phyloP scores from a whole-genome alignment of 2,113 vertebrate species.

The Litocranius walleri region DNA sequence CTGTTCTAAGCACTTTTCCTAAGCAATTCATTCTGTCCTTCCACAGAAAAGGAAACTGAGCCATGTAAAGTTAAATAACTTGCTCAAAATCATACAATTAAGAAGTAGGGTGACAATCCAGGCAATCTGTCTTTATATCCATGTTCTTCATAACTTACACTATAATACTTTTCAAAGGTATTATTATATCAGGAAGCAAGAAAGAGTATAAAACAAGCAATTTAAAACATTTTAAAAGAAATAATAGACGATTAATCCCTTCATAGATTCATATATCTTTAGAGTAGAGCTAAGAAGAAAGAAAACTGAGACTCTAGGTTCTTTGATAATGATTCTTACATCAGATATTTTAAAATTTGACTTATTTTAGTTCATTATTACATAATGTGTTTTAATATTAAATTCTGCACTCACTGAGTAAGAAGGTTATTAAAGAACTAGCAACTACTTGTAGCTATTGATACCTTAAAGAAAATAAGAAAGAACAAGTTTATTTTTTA shows the following conservation, averaged over 20 bases:
- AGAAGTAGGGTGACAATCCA: not conserved
- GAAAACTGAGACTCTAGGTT: not conserved
- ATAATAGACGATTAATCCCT: not conserved
- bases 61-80: not conserved
- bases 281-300: not conserved
- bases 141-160: not conserved
- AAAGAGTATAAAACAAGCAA: not conserved
- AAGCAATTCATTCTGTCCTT: not conserved
- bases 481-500: not conserved
- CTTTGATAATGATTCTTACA: not conserved
- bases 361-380: not conserved
- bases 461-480: not conserved
- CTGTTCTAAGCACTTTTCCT: not conserved
- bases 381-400: not conserved
- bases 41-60: not conserved
- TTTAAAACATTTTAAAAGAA: not conserved
- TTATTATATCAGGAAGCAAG: not conserved
- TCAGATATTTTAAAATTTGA: not conserved
- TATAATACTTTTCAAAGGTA: not conserved
- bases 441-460: not conserved
- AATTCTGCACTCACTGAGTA: not conserved
- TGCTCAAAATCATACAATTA: not conserved
- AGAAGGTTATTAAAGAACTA: not conserved
- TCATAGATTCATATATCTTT: not conserved
- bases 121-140: not conserved